A percentile compares a stretch with the other conserved stretches of the same genome.
Conservation (phyloP, 2,888 invertebrate species). For the Scaptomyza flava region DNA sequence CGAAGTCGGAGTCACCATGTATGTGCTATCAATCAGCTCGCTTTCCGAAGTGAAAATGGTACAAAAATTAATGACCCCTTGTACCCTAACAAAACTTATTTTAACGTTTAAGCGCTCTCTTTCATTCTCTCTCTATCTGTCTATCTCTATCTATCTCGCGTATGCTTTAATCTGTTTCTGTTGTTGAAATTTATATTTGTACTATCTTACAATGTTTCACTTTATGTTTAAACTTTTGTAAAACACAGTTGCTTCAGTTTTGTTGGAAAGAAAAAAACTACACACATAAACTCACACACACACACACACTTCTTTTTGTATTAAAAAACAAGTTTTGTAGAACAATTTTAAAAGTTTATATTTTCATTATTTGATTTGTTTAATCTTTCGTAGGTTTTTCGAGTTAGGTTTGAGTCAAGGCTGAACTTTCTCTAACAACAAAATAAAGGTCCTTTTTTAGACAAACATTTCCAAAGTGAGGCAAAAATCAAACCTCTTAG, state of each 20-base stretch:
- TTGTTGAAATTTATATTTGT: conserved; percentile 52
- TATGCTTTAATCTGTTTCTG: conserved; percentile 57
- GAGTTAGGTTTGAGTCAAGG: conserved; percentile 32
- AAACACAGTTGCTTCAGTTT: conserved; percentile 54
- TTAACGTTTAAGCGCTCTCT: conserved; percentile 70
- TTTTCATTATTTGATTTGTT: conserved; percentile 4
- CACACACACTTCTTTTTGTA: conserved; percentile 16
- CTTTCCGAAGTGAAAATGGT: conserved; percentile 99
- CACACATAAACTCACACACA: background rate
- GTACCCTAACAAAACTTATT: conserved; percentile 51
- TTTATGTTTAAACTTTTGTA: conserved; percentile 29
- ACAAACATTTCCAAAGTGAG: no score
- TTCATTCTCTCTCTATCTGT: conserved; percentile 43
- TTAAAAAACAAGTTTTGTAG: conserved; percentile 22
- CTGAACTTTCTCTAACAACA: conserved; percentile 2
- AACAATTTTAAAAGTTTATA: conserved; percentile 5
- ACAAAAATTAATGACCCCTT: conserved; percentile 84
- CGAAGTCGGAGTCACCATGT: conserved; percentile 99
- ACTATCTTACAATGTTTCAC: conserved; percentile 26
- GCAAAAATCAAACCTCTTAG: conserved; percentile 17
- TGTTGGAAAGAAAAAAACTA: conserved; percentile 12
- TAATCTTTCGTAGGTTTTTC: conserved; percentile 29
- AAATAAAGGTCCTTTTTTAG: conserved; percentile 5
- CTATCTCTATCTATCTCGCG: conserved; percentile 33
- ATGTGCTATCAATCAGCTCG: conserved; percentile 98